Percentiles rank a stretch among this genome's conserved stretches.
Evolutionary conservation across 1,140 invertebrate species (phyloP).

Genomic region (Paracyclopina nana): DNA sequence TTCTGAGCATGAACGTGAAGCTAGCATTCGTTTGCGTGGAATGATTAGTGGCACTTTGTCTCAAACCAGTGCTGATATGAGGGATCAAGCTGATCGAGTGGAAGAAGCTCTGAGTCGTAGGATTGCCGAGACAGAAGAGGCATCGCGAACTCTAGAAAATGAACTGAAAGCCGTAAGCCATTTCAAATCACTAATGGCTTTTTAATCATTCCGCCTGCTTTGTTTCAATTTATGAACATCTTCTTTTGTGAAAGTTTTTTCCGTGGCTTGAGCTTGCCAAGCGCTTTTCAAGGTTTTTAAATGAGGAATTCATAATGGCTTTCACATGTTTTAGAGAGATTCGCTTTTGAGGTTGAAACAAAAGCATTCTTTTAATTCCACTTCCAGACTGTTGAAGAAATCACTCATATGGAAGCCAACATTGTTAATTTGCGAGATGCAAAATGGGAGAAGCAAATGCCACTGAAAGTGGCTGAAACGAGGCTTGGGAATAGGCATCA

Average conservation of each 20-base stretch:
- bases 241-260: too few species aligned
- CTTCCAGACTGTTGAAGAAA: slow-evolving; percentile 12
- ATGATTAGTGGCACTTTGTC: slow-evolving; percentile 6
- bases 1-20: slow-evolving; percentile 14
- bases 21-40: slow-evolving; percentile 8
- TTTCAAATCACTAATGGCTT: too few species aligned
- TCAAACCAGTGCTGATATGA: slow-evolving; percentile 10
- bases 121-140: slow-evolving; percentile 13
- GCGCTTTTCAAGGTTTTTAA: too few species aligned
- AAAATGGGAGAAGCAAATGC: slow-evolving; percentile 11
- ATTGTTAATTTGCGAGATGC: slow-evolving; percentile 8
- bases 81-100: slow-evolving; percentile 12
- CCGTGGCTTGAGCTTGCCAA: too few species aligned
- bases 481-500: slow-evolving; percentile 7
- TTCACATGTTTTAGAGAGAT: too few species aligned
- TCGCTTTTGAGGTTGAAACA: too few species aligned
- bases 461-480: slow-evolving; percentile 9
- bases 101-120: slow-evolving; percentile 1
- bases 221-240: too few species aligned
- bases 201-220: too few species aligned
- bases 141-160: background rate
- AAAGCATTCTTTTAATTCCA: background rate
- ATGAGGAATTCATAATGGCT: too few species aligned
- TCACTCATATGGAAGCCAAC: slow-evolving; percentile 5
- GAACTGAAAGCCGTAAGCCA: background rate